Conservation (phyloP, 1,140 invertebrate species). For the Drosophila tsacasi region DNA sequence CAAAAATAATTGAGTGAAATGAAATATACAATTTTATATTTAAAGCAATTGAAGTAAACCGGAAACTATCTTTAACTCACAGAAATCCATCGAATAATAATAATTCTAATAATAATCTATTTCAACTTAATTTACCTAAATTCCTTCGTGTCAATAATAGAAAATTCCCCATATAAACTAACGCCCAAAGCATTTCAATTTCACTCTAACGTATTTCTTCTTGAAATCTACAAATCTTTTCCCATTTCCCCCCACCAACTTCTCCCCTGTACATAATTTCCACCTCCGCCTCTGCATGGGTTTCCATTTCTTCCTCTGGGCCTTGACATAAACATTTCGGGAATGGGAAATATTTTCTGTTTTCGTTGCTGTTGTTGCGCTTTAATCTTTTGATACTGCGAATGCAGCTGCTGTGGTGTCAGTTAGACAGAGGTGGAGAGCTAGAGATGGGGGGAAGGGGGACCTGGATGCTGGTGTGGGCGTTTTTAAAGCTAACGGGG, state of each 20-base stretch:
- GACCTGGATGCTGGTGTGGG: constrained; percentile 35
- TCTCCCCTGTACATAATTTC: constrained; percentile 6
- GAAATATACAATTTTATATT: no score
- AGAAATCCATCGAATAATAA: not conserved
- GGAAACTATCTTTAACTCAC: not conserved
- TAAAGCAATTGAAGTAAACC: not conserved
- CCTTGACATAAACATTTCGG: constrained; percentile 62
- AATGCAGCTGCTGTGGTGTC: constrained; percentile 66
- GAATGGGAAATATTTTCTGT: constrained; percentile 63
- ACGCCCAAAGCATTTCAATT: constrained; percentile 9
- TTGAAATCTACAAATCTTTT: constrained; percentile 37
- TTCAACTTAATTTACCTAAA: not conserved
- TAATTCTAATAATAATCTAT: accelerated
- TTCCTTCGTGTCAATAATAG: constrained; percentile 9
- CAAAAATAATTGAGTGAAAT: no score
- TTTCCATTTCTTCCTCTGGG: constrained; percentile 59
- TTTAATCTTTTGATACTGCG: constrained; percentile 74
- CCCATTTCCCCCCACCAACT: not conserved
- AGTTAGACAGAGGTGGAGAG: constrained; percentile 11
- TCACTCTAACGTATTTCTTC: constrained; percentile 7
- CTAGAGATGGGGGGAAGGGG: not conserved
- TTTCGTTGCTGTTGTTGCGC: constrained; percentile 62
- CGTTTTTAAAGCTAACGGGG: constrained; percentile 43
- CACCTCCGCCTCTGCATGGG: constrained; percentile 42
- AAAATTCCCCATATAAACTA: constrained; percentile 11